Percentiles rank a stretch among this genome's conserved stretches.
Conservation (phyloP, 2,113 vertebrate genomes). For the Ctenodactylus gundi region DNA sequence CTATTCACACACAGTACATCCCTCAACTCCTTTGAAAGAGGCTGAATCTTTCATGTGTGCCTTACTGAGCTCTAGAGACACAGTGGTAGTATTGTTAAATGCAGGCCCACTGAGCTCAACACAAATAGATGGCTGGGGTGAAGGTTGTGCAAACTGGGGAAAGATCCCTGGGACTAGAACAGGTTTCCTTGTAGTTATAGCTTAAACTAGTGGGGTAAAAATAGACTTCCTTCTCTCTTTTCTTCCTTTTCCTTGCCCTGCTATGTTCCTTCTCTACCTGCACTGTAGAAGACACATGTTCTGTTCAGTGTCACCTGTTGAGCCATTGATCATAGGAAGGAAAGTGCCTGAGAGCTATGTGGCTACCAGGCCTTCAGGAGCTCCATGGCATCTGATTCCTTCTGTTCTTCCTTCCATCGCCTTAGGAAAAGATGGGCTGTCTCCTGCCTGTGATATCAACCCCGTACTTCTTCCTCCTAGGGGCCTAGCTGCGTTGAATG, state of each 20-base stretch:
- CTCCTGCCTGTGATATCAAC: background rate
- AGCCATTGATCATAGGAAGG: background rate
- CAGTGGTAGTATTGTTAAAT: background rate
- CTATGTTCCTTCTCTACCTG: background rate
- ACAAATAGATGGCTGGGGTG: background rate
- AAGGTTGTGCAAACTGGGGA: background rate
- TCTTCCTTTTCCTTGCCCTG: background rate
- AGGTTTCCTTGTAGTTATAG: constrained; percentile 10
- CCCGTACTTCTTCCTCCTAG: background rate
- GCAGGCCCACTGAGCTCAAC: background rate
- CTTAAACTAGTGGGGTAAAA: background rate
- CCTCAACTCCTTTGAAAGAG: background rate
- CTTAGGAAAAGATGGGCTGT: background rate
- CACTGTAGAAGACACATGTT: background rate
- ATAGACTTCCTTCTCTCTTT: background rate
- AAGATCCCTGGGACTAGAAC: background rate
- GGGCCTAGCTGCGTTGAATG: background rate
- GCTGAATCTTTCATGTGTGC: background rate
- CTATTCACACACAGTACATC: background rate
- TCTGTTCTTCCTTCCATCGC: background rate
- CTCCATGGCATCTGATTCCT: background rate
- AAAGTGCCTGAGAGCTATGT: background rate
- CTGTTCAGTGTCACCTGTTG: background rate
- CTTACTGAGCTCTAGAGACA: background rate
- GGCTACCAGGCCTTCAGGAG: background rate